Conservation (phyloP, 2,113 vertebrate genomes). For the Globicephala melas region DNA sequence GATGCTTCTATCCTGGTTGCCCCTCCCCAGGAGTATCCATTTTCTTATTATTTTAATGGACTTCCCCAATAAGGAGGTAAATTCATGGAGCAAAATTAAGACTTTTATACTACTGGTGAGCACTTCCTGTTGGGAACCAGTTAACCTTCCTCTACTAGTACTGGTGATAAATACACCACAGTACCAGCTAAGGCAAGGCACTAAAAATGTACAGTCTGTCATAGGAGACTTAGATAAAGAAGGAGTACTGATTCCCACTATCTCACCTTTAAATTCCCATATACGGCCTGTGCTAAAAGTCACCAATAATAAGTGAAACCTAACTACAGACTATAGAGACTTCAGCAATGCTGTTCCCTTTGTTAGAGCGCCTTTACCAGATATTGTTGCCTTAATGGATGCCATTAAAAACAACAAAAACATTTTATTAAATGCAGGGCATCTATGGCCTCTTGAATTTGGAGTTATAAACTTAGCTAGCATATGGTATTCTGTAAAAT, state of each 20-base stretch:
- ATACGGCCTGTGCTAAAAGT: no score
- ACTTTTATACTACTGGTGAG: background rate
- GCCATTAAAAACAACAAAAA: background rate
- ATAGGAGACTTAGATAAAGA: no score
- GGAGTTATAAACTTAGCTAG: background rate
- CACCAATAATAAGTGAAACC: no score
- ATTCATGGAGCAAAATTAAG: background rate
- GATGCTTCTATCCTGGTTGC: background rate
- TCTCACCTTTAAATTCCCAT: no score
- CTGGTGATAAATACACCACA: background rate
- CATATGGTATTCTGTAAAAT: background rate
- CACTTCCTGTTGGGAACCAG: background rate
- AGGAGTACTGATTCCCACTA: no score
- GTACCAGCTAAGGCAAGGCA: background rate
- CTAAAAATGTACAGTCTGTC: no score
- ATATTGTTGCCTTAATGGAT: background rate
- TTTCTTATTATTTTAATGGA: background rate
- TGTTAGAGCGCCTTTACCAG: background rate
- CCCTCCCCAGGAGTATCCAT: background rate
- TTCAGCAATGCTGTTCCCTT: no score
- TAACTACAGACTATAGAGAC: no score
- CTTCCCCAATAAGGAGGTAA: background rate
- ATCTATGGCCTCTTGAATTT: background rate
- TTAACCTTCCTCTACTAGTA: background rate
- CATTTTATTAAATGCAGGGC: background rate